Base-by-base conservation (phyloP, 2,888 invertebrate genomes). In the Drosophila merina region DNA sequence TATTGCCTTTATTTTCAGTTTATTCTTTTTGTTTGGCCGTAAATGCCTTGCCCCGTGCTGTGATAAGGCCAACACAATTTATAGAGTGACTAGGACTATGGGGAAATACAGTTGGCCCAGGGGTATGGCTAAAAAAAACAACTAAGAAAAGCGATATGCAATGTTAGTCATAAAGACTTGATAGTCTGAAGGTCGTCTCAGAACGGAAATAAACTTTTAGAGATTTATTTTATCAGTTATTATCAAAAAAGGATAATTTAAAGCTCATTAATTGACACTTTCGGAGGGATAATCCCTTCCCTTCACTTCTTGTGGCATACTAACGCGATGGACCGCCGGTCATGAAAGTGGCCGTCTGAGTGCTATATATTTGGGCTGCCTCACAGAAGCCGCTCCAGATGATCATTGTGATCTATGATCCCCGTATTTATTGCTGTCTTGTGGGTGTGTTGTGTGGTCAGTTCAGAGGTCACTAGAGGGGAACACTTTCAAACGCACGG, bases 331-430 rank as follows among this genome's bases (percentile, higher is more conserved):
- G 81, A 47, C 89, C 91, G 38, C 89, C 89, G 70, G 86, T 88
- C 86, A 91, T 89, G 71, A 91, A 90, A 48, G 88, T 83, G 57
- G 91, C 90, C 50, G 91, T 86, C 68, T 91, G 89, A 59, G 88
- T 76, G 74, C 92, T 91, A 76, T 92, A 92, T 45, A 91, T 79
- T 77, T 89, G 89, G 38, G 91, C 92, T 64, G 90, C 91, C 77
- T 92, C 91, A 71, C 89, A 90, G 77, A 92, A 91, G 69, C 91
- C 91, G 80, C 86, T 91, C 91, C 91, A 92, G 88, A 92, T 90
- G 79, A 90, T 90, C 90, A 90, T 90, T 49, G 71, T 63, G 9
- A 12, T 2, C n/a, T 4, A n/a, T 12, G n/a, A 12, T 36, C 36
- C 6, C n/a, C 6, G 36, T 36, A 12, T 36, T 3, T 33, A 33